phyloP scores from a whole-genome alignment of 2,888 invertebrate genomes.

The Cheilosia soror region DNA sequence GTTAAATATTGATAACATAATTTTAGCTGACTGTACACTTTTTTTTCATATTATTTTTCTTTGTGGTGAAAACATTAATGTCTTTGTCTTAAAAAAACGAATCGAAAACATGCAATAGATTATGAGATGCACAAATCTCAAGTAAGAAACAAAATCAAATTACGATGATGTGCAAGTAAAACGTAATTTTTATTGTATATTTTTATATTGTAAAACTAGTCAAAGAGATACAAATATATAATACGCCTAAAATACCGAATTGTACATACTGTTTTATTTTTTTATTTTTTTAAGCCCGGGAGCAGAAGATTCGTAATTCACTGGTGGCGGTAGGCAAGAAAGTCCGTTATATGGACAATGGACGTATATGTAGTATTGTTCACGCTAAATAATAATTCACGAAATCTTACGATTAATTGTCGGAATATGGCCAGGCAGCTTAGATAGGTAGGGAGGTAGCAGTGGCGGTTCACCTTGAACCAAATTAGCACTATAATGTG shows the following conservation, averaged over 20 bases:
- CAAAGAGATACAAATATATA: constrained; percentile 66
- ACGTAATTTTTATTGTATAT: constrained; percentile 69
- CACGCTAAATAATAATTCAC: too few relatives aligned
- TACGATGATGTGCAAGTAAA: constrained; percentile 48
- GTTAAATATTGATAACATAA: neutral
- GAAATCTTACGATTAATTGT: too few relatives aligned
- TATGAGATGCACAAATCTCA: constrained; percentile 43
- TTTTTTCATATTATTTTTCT: constrained; percentile 1
- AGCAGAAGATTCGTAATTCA: too few relatives aligned
- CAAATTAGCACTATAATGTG: too few relatives aligned
- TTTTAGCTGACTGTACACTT: constrained; percentile 1
- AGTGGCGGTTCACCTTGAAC: too few relatives aligned
- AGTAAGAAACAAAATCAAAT: constrained; percentile 43
- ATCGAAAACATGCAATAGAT: constrained; percentile 56
- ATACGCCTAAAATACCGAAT: constrained; percentile 49
- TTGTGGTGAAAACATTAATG: constrained; percentile 15
- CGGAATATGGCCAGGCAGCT: too few relatives aligned
- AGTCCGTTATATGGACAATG: too few relatives aligned
- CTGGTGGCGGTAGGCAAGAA: too few relatives aligned
- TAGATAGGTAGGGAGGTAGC: too few relatives aligned
- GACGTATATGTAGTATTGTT: too few relatives aligned
- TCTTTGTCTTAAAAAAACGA: constrained; percentile 23
- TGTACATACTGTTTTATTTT: constrained; percentile 10
- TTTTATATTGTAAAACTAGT: constrained; percentile 75
- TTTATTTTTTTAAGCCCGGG: neutral